phyloP scores from a whole-genome alignment of 2,113 vertebrate species.

The Petaurus breviceps region DNA sequence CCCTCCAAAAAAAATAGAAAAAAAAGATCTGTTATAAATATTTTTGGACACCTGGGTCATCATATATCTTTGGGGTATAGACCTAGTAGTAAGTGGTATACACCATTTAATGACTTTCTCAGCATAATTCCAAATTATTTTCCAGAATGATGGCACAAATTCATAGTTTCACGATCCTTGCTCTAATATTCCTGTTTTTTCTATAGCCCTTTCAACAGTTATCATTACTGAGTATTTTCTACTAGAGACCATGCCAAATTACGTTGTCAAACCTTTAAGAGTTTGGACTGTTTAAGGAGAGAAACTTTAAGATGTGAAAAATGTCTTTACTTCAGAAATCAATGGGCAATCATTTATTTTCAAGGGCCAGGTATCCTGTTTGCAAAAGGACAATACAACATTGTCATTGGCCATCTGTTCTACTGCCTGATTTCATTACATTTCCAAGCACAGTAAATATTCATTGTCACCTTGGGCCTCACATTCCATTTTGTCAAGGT shows the following conservation, averaged over 20 bases:
- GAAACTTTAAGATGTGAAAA: neutral
- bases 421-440: neutral
- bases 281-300: neutral
- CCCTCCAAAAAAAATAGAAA: too few species aligned
- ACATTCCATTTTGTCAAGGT: neutral
- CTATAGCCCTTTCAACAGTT: neutral
- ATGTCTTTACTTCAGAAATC: neutral
- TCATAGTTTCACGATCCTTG: neutral
- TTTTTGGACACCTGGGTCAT: neutral
- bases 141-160: neutral
- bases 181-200: neutral
- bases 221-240: neutral
- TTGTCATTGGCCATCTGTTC: neutral
- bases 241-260: neutral
- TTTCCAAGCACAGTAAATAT: neutral
- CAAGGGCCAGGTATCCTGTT: neutral
- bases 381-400: too few species aligned
- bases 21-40: neutral
- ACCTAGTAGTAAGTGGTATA: neutral
- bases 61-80: neutral
- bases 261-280: neutral
- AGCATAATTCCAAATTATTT: neutral
- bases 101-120: neutral
- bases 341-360: neutral
- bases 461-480: neutral